Evolutionary conservation across 2,113 vertebrate species (phyloP).

Genomic region (Chroicocephalus ridibundus): DNA sequence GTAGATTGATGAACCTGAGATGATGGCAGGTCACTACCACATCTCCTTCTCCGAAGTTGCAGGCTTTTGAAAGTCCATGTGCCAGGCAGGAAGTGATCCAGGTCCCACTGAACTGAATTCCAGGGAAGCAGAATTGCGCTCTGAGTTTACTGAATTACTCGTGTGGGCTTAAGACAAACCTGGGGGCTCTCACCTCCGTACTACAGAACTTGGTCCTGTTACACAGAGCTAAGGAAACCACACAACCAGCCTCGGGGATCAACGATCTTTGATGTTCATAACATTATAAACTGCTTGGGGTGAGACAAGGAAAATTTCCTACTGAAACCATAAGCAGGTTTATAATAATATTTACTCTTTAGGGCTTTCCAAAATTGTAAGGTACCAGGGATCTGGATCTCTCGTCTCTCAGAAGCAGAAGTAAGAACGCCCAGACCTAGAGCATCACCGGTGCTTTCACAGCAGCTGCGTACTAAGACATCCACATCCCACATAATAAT

Average conservation of each 20-base stretch:
- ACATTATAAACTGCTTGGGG: neutral
- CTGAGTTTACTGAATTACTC: neutral
- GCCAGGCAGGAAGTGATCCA: neutral
- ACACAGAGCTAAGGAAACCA: neutral
- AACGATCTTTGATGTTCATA: neutral
- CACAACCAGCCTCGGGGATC: neutral
- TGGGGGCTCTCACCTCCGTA: neutral
- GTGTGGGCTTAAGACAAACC: neutral
- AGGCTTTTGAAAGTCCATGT: neutral
- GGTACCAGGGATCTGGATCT: neutral
- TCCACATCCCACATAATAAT: neutral
- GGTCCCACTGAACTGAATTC: neutral
- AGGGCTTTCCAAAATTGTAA: neutral
- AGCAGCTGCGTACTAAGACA: neutral
- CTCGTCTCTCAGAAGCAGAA: neutral
- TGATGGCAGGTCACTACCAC: neutral
- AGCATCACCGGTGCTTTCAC: neutral
- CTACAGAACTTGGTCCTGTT: neutral
- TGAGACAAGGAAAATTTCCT: neutral
- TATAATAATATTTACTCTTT: neutral
- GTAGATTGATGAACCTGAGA: neutral
- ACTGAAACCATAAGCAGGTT: neutral
- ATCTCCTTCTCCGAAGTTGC: neutral
- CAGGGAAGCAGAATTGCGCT: neutral
- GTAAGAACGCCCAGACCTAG: neutral